These are phyloP conservation scores for Mandrillus leucophaeus DNA, from an alignment of 2,113 vertebrate genomes.

Conservation along the genomic window DNA sequence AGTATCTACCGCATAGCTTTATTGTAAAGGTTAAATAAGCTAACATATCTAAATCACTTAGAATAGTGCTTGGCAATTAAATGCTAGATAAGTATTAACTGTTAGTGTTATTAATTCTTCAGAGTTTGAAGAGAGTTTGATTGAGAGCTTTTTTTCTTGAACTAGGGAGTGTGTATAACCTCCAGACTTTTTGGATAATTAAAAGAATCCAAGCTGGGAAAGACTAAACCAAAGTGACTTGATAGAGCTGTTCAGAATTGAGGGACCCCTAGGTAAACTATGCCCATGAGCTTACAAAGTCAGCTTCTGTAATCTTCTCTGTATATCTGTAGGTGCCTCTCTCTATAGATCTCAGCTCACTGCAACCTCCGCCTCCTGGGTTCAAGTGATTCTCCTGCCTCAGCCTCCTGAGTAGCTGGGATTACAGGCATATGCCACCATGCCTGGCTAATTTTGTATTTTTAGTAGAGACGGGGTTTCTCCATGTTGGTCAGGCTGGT, in stretches of 20 bases:
- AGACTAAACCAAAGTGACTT: not conserved
- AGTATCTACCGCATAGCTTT: not conserved
- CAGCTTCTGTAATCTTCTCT: not conserved
- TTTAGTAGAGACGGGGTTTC: no score
- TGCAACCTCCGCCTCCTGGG: not conserved
- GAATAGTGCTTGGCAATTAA: not conserved
- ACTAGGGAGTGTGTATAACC: not conserved
- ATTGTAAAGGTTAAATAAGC: conserved; percentile 21
- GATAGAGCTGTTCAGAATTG: conserved; percentile 6
- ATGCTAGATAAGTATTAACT: not conserved
- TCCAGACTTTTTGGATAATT: not conserved
- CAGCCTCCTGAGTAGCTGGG: no score
- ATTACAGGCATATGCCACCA: no score
- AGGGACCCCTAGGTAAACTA: not conserved
- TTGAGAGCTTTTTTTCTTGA: not conserved
- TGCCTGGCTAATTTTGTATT: no score
- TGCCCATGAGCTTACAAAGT: not conserved
- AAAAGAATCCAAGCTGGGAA: not conserved
- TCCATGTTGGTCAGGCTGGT: no score
- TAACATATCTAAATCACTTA: conserved; percentile 24
- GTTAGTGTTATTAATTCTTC: not conserved
- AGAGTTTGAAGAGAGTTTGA: not conserved
- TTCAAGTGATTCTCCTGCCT: no score
- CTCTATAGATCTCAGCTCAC: not conserved
- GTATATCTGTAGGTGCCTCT: not conserved